phyloP scores from a whole-genome alignment of 1,140 invertebrate genomes.

The Zeugodacus cucurbitae region DNA sequence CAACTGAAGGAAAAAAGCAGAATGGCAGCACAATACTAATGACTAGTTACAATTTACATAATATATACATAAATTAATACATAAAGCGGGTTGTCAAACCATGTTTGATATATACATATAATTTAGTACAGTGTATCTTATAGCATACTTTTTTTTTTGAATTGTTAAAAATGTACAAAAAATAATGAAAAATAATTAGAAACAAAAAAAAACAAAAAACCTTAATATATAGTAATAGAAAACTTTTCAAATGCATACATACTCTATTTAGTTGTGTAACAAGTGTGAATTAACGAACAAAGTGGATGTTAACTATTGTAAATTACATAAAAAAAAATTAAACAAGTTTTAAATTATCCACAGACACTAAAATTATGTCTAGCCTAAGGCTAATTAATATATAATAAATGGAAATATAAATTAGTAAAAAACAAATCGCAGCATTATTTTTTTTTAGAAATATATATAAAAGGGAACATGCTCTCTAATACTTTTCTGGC shows the following conservation, averaged over 20 bases:
- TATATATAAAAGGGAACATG: too few relatives aligned
- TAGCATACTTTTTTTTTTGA: conserved; percentile 1
- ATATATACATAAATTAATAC: background rate
- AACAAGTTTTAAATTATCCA: conserved; percentile 7
- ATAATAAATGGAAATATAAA: conserved; percentile 17
- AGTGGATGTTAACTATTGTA: conserved; percentile 17
- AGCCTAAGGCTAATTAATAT: background rate
- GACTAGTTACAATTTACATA: background rate
- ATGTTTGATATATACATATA: background rate
- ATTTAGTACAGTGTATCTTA: background rate
- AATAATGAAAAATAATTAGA: background rate
- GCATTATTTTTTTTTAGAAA: too few relatives aligned
- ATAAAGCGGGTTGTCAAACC: background rate
- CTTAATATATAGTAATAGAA: background rate
- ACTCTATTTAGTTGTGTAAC: background rate
- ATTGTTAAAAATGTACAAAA: background rate
- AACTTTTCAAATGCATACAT: background rate
- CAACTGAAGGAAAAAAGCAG: background rate
- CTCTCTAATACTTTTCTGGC: too few relatives aligned
- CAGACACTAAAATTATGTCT: background rate
- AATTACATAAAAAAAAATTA: background rate
- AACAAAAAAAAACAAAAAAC: background rate
- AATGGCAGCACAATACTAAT: background rate
- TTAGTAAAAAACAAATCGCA: background rate
- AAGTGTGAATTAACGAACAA: conserved; percentile 22